phyloP scores from a whole-genome alignment of 2,888 invertebrate species.

The Eupithecia abbreviata region DNA sequence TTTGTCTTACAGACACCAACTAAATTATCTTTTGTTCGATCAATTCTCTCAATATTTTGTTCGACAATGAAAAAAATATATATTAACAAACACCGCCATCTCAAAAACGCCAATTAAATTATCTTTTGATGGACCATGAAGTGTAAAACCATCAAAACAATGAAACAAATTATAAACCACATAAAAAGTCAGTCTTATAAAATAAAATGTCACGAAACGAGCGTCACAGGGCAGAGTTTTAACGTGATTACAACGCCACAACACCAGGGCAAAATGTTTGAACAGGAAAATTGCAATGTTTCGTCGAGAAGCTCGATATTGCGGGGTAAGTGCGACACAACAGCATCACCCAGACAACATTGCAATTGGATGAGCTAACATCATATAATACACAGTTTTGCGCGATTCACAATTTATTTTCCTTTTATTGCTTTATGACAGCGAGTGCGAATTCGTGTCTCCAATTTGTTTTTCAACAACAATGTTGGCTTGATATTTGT shows the following conservation, averaged over 20 bases:
- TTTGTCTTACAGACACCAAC: conserved; percentile 24
- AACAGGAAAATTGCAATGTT: conserved; percentile 64
- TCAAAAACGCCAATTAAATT: conserved; percentile 26
- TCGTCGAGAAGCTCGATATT: conserved; percentile 58
- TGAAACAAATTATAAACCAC: conserved; percentile 23
- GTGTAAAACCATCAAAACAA: conserved; percentile 12
- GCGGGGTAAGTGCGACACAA: conserved; percentile 53
- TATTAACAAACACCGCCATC: conserved; percentile 19
- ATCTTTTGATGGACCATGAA: neutral
- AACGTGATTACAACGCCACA: conserved; percentile 63
- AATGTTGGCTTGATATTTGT: conserved; percentile 12
- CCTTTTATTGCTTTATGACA: conserved; percentile 37
- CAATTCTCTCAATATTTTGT: too few relatives aligned
- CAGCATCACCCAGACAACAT: conserved; percentile 57
- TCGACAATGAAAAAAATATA: conserved; percentile 13
- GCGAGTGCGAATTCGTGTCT: conserved; percentile 25
- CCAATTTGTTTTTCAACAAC: conserved; percentile 25
- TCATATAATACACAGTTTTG: conserved; percentile 51
- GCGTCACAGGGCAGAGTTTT: conserved; percentile 50
- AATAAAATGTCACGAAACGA: conserved; percentile 52
- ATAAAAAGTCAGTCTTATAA: conserved; percentile 28
- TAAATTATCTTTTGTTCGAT: neutral
- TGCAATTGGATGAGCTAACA: conserved; percentile 54
- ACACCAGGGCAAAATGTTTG: conserved; percentile 60
- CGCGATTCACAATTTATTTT: conserved; percentile 41